Conservation (phyloP, 2,888 invertebrate species). For the Cataglyphis livida region DNA sequence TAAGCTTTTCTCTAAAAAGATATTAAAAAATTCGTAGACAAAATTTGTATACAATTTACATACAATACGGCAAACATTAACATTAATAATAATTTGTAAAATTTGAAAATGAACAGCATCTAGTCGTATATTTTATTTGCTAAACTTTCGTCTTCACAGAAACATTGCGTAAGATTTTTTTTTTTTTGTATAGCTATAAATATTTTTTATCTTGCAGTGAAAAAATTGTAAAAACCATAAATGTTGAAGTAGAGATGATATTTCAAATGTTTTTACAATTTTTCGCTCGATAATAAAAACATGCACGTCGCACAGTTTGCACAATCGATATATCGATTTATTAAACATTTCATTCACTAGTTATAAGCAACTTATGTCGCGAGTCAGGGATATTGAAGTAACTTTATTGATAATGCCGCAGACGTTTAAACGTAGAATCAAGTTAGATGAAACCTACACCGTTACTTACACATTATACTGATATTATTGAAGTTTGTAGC, state of each 20-base stretch:
- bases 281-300: not conserved
- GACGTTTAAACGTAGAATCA: conserved; percentile 28
- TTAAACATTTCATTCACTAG: conserved; percentile 1
- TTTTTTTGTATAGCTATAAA: no score
- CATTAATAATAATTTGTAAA: no score
- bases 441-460: conserved; percentile 50
- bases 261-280: not conserved
- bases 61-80: no score
- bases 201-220: no score
- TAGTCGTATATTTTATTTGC: no score
- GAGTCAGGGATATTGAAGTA: not conserved
- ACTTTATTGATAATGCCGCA: conserved; percentile 45
- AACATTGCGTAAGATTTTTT: no score
- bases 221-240: no score
- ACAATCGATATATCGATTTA: not conserved
- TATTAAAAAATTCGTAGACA: not conserved
- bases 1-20: not conserved
- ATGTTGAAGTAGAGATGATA: no score
- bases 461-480: conserved; percentile 49
- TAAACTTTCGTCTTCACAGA: no score
- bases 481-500: conserved; percentile 53
- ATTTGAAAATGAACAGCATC: no score
- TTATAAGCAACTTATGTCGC: conserved; percentile 1
- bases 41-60: not conserved
- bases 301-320: not conserved